A percentile compares a stretch with the other conserved stretches of the same genome.
These are phyloP conservation scores for Drosophila sturtevanti DNA, from an alignment of 1,140 invertebrate species.

Conservation along the genomic window DNA sequence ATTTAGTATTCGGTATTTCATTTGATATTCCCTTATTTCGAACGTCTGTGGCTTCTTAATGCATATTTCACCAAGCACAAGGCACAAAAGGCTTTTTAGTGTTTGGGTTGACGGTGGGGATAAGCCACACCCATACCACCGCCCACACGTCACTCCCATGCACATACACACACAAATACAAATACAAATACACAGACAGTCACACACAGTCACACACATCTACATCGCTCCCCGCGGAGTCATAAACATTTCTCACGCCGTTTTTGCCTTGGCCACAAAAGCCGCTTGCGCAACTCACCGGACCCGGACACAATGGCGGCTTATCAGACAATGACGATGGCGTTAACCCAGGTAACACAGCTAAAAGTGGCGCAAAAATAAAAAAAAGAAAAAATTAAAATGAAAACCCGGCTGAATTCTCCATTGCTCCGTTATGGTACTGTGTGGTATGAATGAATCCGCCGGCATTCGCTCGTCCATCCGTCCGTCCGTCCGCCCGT, in stretches of 20 bases:
- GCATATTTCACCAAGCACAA: slow-evolving; percentile 13
- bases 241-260: slow-evolving; percentile 63
- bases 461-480: too few species aligned
- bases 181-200: slow-evolving; percentile 5
- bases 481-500: slow-evolving; percentile 24
- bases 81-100: slow-evolving; percentile 48
- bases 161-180: slow-evolving; percentile 12
- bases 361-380: slow-evolving; percentile 29
- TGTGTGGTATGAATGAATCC: background rate
- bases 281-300: slow-evolving; percentile 75
- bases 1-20: too few species aligned
- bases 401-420: slow-evolving; percentile 1
- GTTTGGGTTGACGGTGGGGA: slow-evolving; percentile 37
- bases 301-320: slow-evolving; percentile 75
- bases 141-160: slow-evolving; percentile 9
- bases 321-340: slow-evolving; percentile 53
- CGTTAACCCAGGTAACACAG: slow-evolving; percentile 24
- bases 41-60: slow-evolving; percentile 1
- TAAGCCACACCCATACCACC: slow-evolving; percentile 18
- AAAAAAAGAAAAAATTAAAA: slow-evolving; percentile 20
- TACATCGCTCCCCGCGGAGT: slow-evolving; percentile 46
- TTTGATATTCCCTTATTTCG: background rate
- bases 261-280: slow-evolving; percentile 54
- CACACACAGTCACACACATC: background rate
- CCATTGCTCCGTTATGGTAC: background rate